Conservation (phyloP, 1,140 invertebrate genomes). For the Holotrichia oblita region DNA sequence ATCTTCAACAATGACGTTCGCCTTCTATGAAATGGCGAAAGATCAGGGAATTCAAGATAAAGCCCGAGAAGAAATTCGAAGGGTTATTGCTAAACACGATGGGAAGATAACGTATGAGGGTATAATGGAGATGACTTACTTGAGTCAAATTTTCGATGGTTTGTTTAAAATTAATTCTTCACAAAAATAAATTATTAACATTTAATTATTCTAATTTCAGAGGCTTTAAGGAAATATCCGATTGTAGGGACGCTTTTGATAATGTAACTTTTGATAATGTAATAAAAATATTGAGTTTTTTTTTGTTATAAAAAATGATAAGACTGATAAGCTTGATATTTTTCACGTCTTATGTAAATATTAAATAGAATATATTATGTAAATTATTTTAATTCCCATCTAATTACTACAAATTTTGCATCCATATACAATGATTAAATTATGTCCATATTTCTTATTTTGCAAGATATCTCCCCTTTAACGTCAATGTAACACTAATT, state of each 20-base stretch:
- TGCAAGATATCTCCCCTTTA: no score
- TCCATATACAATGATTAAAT: no score
- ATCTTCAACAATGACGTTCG: conserved; percentile 61
- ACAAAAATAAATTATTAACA: conserved; percentile 27
- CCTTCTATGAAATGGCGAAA: conserved; percentile 62
- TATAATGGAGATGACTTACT: conserved; percentile 64
- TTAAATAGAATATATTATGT: no score
- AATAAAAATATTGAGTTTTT: no score
- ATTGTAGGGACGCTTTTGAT: conserved; percentile 55
- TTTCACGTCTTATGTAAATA: no score
- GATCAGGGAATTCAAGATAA: conserved; percentile 62
- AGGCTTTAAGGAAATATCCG: conserved; percentile 43
- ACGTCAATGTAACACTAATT: no score
- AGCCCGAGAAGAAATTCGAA: conserved; percentile 61
- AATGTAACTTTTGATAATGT: no score
- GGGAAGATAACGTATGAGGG: conserved; percentile 66
- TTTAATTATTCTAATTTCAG: conserved; percentile 62
- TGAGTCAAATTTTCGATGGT: conserved; percentile 18
- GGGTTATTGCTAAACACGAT: conserved; percentile 60
- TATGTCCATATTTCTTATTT: no score
- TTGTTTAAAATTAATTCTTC: not conserved
- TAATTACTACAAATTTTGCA: no score
- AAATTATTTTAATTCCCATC: no score
- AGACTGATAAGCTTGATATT: no score
- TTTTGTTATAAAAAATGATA: no score